These are phyloP conservation scores for Microcebus murinus DNA, from an alignment of 2,113 vertebrate species.

Conservation along the genomic window DNA sequence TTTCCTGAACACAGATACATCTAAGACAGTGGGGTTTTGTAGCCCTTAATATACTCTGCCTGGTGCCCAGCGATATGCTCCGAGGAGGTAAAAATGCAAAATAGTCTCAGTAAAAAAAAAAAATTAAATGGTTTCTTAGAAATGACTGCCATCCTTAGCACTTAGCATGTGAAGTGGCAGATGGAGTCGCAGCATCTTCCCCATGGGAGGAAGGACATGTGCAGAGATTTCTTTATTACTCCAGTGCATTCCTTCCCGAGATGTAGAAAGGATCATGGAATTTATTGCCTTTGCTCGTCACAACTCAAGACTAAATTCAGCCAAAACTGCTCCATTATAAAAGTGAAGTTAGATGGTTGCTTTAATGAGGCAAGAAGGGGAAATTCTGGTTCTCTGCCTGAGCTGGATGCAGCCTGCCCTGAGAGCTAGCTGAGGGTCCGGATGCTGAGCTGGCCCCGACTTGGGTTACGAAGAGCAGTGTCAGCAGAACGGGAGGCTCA, in stretches of 20 bases:
- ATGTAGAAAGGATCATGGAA: neutral
- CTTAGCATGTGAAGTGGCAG: neutral
- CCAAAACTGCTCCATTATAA: neutral
- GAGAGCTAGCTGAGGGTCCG: neutral
- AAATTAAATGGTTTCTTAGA: conserved; percentile 9
- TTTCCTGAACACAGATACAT: neutral
- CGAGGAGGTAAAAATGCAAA: conserved; percentile 6
- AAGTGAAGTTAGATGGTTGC: conserved; percentile 35
- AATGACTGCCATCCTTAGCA: neutral
- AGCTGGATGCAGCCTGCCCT: neutral
- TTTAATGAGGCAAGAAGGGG: conserved; percentile 59
- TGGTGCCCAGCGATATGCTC: neutral
- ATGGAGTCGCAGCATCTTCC: neutral
- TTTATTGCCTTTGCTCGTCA: conserved; percentile 25
- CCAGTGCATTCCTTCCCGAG: neutral
- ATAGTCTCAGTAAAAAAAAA: neutral
- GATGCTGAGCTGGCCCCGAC: neutral
- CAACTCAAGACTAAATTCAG: neutral
- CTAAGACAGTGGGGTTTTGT: neutral
- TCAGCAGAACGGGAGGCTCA: conserved; percentile 58
- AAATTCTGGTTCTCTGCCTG: conserved; percentile 61
- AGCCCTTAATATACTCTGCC: neutral
- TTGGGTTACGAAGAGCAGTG: neutral
- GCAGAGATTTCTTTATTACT: conserved; percentile 27
- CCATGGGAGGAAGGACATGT: neutral